Conservation (phyloP, 2,113 vertebrate species). For the Cyanoramphus novaezelandiae region DNA sequence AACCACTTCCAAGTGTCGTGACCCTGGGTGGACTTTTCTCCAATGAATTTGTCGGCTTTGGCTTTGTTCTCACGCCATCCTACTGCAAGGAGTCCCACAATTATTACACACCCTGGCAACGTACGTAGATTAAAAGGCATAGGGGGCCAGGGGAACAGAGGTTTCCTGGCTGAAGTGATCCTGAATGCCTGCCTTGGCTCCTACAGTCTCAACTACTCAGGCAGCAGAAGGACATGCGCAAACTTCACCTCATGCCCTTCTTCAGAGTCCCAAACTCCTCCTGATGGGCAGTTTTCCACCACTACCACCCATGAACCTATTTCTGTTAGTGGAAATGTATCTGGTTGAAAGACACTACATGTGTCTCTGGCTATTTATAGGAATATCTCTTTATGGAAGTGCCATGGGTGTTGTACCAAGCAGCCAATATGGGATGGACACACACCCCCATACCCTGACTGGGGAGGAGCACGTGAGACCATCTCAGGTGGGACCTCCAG, state of each 20-base stretch:
- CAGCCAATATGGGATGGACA: background rate
- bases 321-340: background rate
- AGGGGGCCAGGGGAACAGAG: fast-evolving
- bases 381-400: background rate
- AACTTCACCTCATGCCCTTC: background rate
- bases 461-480: fast-evolving
- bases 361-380: background rate
- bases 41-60: background rate
- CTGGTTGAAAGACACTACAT: background rate
- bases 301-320: background rate
- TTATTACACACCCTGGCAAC: background rate
- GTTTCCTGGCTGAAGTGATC: background rate
- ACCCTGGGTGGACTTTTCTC: background rate
- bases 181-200: background rate
- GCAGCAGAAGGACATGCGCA: background rate
- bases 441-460: fast-evolving
- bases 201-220: background rate
- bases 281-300: background rate
- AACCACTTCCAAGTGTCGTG: fast-evolving
- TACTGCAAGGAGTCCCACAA: background rate
- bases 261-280: background rate
- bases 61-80: background rate
- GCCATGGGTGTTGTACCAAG: background rate
- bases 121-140: fast-evolving
- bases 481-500: background rate